Conservation (phyloP, 2,113 vertebrate genomes). For the Ophthalmolycus amberensis region DNA sequence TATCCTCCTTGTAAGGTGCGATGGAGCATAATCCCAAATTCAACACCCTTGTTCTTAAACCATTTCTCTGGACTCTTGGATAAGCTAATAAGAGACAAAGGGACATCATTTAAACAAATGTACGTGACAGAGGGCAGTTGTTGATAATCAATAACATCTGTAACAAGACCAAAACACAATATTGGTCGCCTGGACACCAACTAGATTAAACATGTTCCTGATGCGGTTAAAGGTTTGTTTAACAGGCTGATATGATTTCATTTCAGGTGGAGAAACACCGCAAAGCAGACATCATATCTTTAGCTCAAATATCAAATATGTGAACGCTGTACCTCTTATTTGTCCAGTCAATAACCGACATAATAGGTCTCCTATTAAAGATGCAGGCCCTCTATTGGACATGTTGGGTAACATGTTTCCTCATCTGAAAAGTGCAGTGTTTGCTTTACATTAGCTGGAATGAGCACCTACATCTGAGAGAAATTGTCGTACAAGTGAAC, state of each 20-base stretch:
- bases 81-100: background rate
- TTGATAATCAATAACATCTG: background rate
- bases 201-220: background rate
- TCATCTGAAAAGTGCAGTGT: conserved; percentile 31
- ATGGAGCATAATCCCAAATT: conserved; percentile 30
- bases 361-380: background rate
- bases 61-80: conserved; percentile 9
- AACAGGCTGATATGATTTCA: background rate
- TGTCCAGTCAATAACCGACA: background rate
- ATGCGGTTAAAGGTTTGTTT: background rate
- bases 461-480: conserved; percentile 47
- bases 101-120: background rate
- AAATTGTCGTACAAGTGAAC: conserved; percentile 11
- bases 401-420: background rate
- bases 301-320: background rate
- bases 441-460: conserved; percentile 25
- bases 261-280: background rate
- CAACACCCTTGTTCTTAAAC: conserved; percentile 20
- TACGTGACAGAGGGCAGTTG: background rate
- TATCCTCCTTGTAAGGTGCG: conserved; percentile 27
- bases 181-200: background rate
- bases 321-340: background rate
- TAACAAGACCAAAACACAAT: background rate
- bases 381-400: conserved; percentile 32
- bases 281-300: background rate